Base-by-base conservation (phyloP, 2,888 invertebrate genomes). In the Melanotus villosus region DNA sequence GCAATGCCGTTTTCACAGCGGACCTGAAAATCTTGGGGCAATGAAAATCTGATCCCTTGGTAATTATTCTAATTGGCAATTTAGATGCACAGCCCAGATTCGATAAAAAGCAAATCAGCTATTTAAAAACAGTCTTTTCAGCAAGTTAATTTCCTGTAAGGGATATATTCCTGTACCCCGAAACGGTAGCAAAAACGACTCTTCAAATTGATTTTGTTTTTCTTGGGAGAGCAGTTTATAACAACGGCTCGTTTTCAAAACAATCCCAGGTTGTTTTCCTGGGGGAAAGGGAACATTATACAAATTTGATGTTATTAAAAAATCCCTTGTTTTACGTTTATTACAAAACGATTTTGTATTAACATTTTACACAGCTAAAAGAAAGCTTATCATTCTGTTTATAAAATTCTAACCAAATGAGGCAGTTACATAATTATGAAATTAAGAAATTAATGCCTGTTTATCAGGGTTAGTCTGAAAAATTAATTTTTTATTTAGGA, bases 91-190 rank as follows among this genome's bases (percentile, higher is more conserved):
- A 45, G 50, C 60, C 65, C 36, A 64, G 60, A 65, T 69, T 64
- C 64, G 69, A 59, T 64, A 69, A 65, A 65, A 64, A 65, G 69
- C 59, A 69, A 69, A 69, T 64, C 65, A 59, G 59, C 69, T 65
- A 69, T 69, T 69, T 64, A 69, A 69, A 69, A 64, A 65, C 69
- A 69, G 69, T 69, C 65, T 69, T 56, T 65, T 69, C 64, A 69
- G 65, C 60, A 60, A 69, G 69, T 69, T 69, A 69, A 69, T 69
- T 69, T 69, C 69, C 69, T 69, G 68, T 68, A 68, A 65, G 65
- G 56, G 64, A 64, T 64, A 56, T 45, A 56, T 56, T 63, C 64
- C n/a, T 36, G 21, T 56, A 56, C 54, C 60, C 56, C 36, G 50
- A 47, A 68, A 68, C 63, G 68, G 60, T 47, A 63, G 63, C 63